These are phyloP conservation scores for Parthenolecanium corni DNA, from an alignment of 2,888 invertebrate genomes.

Conservation along the genomic window DNA sequence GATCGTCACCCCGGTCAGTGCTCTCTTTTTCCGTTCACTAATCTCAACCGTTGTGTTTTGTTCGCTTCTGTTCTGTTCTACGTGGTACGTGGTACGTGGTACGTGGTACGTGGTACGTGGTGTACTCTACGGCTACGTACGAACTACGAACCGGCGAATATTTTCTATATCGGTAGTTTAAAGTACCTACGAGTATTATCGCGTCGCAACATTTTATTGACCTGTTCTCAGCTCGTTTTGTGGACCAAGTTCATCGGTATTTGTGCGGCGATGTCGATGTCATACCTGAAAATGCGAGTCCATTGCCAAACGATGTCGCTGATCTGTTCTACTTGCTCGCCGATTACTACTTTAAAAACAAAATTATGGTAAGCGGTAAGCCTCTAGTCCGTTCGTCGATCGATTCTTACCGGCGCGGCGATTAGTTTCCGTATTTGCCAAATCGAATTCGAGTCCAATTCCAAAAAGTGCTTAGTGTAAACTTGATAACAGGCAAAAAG, in stretches of 20 bases:
- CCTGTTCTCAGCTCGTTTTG: conserved; percentile 38
- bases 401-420: too few species aligned
- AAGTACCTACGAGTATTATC: too few species aligned
- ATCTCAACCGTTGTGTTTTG: not conserved
- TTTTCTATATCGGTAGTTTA: too few species aligned
- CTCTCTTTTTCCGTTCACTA: not conserved
- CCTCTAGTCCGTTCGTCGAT: too few species aligned
- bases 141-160: too few species aligned
- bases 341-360: conserved; percentile 78
- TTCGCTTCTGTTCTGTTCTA: not conserved
- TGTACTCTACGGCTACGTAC: too few species aligned
- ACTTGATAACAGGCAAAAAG: too few species aligned
- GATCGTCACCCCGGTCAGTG: conserved; percentile 50
- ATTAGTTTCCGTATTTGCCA: too few species aligned
- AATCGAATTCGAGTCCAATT: too few species aligned
- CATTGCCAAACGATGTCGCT: conserved; percentile 33
- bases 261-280: conserved; percentile 51
- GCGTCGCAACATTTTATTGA: not conserved
- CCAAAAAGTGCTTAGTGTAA: too few species aligned
- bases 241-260: conserved; percentile 53
- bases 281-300: conserved; percentile 40
- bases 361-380: conserved; percentile 34
- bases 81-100: too few species aligned
- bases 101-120: too few species aligned
- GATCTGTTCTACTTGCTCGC: conserved; percentile 69